A percentile compares a stretch with the other conserved stretches of the same genome.
phyloP scores from a whole-genome alignment of 2,797 vertebrate genomes.

The Oreonectes daqikongensis region DNA sequence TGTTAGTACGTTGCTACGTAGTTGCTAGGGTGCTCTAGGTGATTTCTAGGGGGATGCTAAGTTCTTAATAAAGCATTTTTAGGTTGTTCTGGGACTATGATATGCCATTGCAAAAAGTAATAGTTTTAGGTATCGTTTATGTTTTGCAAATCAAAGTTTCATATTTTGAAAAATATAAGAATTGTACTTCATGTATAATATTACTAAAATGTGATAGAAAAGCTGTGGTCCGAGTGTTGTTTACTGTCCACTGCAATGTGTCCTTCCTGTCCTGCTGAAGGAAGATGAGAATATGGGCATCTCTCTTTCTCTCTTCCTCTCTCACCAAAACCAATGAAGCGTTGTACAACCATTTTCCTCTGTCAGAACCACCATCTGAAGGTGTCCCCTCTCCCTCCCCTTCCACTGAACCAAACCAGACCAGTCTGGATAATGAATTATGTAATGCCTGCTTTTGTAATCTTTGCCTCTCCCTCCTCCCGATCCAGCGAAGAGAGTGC shows the following conservation, averaged over 20 bases:
- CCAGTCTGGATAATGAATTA: conserved; percentile 52
- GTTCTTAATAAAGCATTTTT: too few relatives aligned
- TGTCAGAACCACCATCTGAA: conserved; percentile 42
- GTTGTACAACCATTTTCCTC: conserved; percentile 31
- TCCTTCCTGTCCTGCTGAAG: background rate
- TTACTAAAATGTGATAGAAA: background rate
- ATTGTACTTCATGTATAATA: background rate
- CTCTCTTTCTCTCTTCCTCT: background rate
- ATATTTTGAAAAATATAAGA: background rate
- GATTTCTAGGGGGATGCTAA: too few relatives aligned
- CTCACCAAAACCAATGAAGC: conserved; percentile 36
- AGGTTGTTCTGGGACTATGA: too few relatives aligned
- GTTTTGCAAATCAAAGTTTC: too few relatives aligned
- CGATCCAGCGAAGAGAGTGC: conserved; percentile 2
- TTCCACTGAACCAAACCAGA: conserved; percentile 41
- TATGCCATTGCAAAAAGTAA: too few relatives aligned
- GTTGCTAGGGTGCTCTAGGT: too few relatives aligned
- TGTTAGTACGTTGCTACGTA: background rate
- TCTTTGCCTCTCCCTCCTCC: conserved; percentile 48
- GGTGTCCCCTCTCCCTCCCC: conserved; percentile 10
- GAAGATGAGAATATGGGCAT: background rate
- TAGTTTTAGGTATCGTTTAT: too few relatives aligned
- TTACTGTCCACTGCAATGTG: background rate
- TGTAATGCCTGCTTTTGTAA: conserved; percentile 53
- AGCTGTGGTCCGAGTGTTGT: background rate